Base-by-base conservation (phyloP, 2,113 vertebrate species). In the Recurvirostra avosetta region DNA sequence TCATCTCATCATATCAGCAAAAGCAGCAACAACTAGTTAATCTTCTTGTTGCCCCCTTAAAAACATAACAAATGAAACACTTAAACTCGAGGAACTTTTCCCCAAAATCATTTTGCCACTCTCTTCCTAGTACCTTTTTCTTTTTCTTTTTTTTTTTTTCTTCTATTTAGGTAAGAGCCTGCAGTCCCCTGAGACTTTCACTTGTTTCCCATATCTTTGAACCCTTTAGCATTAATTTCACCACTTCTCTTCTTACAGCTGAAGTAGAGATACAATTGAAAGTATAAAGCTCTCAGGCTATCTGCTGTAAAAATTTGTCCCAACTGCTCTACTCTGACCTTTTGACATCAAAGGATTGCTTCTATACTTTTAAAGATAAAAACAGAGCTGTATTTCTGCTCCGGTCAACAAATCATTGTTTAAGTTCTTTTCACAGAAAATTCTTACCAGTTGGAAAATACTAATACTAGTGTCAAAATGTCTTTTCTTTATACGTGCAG, bases 321-420 rank as follows among this genome's bases (percentile, higher is more conserved):
- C 66, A 92, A 27, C 62, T 53, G 50, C 56, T 89, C 74, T 73
- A 17, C n/a, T 40, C 29, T 91, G 87, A 96, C 95, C 80, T 94
- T 86, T 92, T 91, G 95, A 74, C 91, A 93, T 61, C 67, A 86
- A 87, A 92, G 59, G 36, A 95, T 90, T 90, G 55, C 47, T 95
- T 94, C 62, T 85, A 38, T 76, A 73, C 59, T 90, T 94, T 90
- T 76, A 74, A 76, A 93, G 95, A 91, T 71, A 82, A 91, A 95
- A 91, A 79, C 58, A 81, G 62, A 85, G 19, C 36, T 87, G 34
- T 72, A 73, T 82, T 94, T 94, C 95, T 96, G 45, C 73, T 90
- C 77, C 5, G 2, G 53, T 76, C 91, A 92, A 94, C 43, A 96
- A 92, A 97, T 62, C 49, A 80, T 79, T 89, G 52, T 78, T 91